Evolutionary conservation across 2,113 vertebrate genomes (phyloP).

Genomic region (Oreocharis arfaki): DNA sequence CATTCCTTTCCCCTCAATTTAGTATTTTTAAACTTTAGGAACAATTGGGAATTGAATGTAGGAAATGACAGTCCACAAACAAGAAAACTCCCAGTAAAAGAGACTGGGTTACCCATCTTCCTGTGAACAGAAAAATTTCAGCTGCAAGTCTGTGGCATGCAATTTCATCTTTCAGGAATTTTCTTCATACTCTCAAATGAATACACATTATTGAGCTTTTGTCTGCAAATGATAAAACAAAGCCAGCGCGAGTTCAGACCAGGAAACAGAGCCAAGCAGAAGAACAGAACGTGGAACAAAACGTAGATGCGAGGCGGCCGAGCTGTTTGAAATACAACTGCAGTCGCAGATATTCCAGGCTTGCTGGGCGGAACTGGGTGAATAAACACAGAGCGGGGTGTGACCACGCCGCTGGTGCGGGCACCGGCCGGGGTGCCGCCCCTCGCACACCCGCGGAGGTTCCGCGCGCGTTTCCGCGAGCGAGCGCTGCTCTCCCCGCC

Average conservation of each 20-base stretch:
- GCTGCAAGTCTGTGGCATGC: not conserved
- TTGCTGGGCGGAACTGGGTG: not conserved
- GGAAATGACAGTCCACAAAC: not conserved
- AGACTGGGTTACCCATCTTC: not conserved
- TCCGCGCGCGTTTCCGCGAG: slow-evolving; percentile 20
- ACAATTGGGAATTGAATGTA: not conserved
- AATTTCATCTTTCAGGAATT: slow-evolving; percentile 16
- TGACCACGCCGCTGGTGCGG: not conserved
- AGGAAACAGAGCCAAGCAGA: not conserved
- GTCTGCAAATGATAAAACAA: not conserved
- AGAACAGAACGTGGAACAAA: not conserved
- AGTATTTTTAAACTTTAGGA: not conserved
- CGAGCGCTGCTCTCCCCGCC: slow-evolving; percentile 52
- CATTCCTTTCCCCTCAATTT: not conserved
- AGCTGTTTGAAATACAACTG: not conserved
- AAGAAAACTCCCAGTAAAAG: not conserved
- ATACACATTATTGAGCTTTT: not conserved
- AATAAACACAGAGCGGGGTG: not conserved
- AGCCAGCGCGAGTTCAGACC: not conserved
- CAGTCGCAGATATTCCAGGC: not conserved
- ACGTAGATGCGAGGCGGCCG: not conserved
- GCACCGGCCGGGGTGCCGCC: not conserved
- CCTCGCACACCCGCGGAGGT: not conserved
- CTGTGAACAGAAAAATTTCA: not conserved
- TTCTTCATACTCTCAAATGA: not conserved